phyloP scores from a whole-genome alignment of 1,140 invertebrate genomes.

The Monomorium pharaonis region DNA sequence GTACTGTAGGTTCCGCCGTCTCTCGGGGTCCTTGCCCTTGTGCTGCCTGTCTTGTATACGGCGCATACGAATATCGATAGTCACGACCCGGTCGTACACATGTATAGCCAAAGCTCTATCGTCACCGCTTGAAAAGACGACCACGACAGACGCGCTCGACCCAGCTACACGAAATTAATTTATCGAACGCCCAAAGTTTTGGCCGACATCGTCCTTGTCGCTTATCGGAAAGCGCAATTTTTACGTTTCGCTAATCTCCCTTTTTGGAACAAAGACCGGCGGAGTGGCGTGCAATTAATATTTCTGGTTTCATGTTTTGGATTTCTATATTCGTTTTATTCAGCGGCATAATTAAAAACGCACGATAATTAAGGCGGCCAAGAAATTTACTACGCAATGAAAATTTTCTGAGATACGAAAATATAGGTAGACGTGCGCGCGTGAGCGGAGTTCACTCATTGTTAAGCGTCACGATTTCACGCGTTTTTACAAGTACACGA shows the following conservation, averaged over 20 bases:
- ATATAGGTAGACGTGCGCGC: neutral
- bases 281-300: neutral
- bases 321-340: neutral
- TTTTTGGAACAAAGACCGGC: neutral
- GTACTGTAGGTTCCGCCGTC: constrained; percentile 69
- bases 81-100: constrained; percentile 54
- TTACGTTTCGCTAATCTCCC: neutral
- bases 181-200: constrained; percentile 33
- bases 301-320: neutral
- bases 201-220: neutral
- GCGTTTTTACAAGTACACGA: neutral
- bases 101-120: neutral
- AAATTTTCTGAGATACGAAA: neutral
- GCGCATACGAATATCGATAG: constrained; percentile 82
- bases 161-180: constrained; percentile 47
- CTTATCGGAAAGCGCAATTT: neutral
- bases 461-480: neutral
- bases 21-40: constrained; percentile 84
- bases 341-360: neutral
- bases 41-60: constrained; percentile 72
- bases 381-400: neutral
- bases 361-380: neutral
- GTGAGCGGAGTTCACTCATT: too few species aligned
- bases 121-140: constrained; percentile 40
- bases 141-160: neutral